These are phyloP conservation scores for Psittacus erithacus DNA, from an alignment of 2,113 vertebrate genomes.

Conservation along the genomic window DNA sequence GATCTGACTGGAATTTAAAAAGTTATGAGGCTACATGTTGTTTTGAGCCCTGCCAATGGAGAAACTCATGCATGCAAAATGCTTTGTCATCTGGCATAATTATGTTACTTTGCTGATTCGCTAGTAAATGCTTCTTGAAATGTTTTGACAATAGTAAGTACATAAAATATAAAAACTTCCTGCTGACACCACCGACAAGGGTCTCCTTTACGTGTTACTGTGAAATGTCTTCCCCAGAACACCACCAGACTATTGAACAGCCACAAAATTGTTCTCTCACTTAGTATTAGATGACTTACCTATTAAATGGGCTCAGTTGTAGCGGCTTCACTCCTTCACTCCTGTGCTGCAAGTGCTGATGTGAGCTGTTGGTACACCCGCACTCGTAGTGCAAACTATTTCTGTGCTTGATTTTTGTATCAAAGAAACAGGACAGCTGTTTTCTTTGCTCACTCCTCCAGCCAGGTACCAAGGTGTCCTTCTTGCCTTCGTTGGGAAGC, in stretches of 20 bases:
- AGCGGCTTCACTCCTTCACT: neutral
- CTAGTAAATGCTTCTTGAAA: slow-evolving; percentile 33
- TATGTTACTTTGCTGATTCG: slow-evolving; percentile 16
- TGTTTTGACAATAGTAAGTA: slow-evolving; percentile 31
- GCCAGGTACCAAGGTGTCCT: neutral
- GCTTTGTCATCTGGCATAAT: slow-evolving; percentile 45
- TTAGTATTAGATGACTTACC: neutral
- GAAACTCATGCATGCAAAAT: neutral
- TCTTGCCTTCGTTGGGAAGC: neutral
- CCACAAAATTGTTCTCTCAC: neutral
- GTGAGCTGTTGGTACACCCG: neutral
- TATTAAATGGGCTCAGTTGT: neutral
- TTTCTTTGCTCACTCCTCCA: neutral
- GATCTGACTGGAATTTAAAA: slow-evolving; percentile 66
- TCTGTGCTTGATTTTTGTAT: neutral
- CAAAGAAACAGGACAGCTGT: accelerated
- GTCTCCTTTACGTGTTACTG: accelerated
- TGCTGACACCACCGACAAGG: accelerated
- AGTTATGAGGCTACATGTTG: slow-evolving; percentile 39
- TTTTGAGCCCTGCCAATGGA: slow-evolving; percentile 20
- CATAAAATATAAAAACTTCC: neutral
- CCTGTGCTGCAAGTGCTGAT: neutral
- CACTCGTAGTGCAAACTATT: neutral
- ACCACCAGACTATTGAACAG: neutral
- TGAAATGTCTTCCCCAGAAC: neutral